Conservation (phyloP, 2,797 vertebrate genomes). For the Alfaro cultratus region DNA sequence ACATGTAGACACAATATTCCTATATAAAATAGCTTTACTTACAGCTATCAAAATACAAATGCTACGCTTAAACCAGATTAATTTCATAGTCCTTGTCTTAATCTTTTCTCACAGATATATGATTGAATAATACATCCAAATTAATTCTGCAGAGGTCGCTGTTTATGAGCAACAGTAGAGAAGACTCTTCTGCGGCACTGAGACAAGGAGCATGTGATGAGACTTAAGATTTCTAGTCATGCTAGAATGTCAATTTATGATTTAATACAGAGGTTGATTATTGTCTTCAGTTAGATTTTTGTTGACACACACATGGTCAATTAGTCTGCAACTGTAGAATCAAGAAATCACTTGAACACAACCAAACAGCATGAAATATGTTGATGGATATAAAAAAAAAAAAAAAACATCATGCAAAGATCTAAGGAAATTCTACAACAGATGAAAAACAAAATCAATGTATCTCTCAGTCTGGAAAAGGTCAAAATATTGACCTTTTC, state of each 20-base stretch:
- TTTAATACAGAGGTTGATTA: background rate
- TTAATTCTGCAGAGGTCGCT: background rate
- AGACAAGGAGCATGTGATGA: background rate
- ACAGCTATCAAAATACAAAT: background rate
- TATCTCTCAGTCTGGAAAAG: background rate
- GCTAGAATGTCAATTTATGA: background rate
- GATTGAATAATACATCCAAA: background rate
- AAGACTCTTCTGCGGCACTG: too few relatives aligned
- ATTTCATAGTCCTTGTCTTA: background rate
- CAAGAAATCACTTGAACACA: background rate
- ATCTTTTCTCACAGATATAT: background rate
- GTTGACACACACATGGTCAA: background rate
- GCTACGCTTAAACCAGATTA: background rate
- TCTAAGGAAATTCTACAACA: background rate
- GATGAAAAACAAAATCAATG: background rate
- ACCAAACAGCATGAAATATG: background rate
- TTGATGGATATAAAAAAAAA: background rate
- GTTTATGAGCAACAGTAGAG: background rate
- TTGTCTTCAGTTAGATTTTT: background rate
- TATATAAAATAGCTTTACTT: background rate
- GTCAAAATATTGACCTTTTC: background rate
- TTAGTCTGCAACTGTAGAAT: background rate
- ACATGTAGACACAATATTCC: background rate
- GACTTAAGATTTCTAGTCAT: background rate
- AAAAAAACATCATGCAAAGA: background rate